Percentiles rank a stretch among this genome's conserved stretches.
These are phyloP conservation scores for Salvelinus namaycush DNA, from an alignment of 2,113 vertebrate genomes.

Conservation along the genomic window DNA sequence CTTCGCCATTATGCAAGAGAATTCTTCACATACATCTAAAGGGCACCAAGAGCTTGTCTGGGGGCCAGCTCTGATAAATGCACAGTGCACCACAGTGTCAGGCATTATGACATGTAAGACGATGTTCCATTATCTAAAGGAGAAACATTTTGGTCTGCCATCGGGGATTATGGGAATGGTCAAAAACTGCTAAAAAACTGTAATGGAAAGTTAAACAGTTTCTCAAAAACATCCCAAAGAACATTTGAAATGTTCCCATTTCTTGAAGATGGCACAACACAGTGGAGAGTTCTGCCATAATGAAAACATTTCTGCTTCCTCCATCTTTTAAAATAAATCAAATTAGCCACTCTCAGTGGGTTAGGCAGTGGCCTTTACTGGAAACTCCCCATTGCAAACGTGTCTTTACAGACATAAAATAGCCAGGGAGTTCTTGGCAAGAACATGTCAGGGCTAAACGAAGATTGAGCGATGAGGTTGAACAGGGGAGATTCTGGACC, in stretches of 20 bases:
- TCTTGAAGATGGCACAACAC: slow-evolving; percentile 39
- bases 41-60: slow-evolving; percentile 55
- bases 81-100: slow-evolving; percentile 38
- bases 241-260: neutral
- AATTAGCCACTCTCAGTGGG: slow-evolving; percentile 67
- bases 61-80: slow-evolving; percentile 60
- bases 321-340: slow-evolving; percentile 52
- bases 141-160: slow-evolving; percentile 45
- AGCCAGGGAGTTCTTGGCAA: slow-evolving; percentile 65
- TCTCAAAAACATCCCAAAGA: slow-evolving; percentile 34
- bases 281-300: slow-evolving; percentile 38
- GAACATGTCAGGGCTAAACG: slow-evolving; percentile 74
- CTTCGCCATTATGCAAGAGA: slow-evolving; percentile 61
- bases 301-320: slow-evolving; percentile 62
- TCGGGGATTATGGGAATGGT: slow-evolving; percentile 27
- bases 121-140: slow-evolving; percentile 45
- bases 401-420: slow-evolving; percentile 69
- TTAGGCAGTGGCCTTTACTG: slow-evolving; percentile 64
- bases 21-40: slow-evolving; percentile 60
- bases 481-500: slow-evolving; percentile 65
- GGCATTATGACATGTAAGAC: slow-evolving; percentile 41
- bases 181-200: slow-evolving; percentile 36
- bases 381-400: slow-evolving; percentile 65
- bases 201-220: slow-evolving; percentile 29
- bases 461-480: slow-evolving; percentile 75